Conservation (phyloP, 2,113 vertebrate species). For the Meriones unguiculatus region DNA sequence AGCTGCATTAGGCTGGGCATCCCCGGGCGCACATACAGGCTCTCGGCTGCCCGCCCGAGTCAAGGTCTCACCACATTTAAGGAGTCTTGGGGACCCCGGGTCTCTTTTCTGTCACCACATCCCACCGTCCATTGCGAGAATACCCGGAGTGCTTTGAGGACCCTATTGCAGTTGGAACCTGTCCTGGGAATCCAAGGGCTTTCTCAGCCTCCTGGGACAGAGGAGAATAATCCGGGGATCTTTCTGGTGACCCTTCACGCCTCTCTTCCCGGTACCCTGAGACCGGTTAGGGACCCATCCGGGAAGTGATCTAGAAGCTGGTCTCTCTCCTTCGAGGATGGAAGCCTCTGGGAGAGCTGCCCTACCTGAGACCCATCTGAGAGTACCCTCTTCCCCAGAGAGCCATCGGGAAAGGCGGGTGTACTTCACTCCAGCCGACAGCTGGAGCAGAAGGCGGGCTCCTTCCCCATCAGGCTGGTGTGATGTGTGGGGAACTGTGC, state of each 20-base stretch:
- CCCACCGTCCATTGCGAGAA: not conserved
- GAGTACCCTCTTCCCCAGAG: not conserved
- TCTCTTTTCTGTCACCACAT: not conserved
- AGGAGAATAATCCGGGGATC: slow-evolving; percentile 2
- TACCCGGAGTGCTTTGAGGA: not conserved
- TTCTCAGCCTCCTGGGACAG: not conserved
- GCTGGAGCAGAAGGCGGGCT: not conserved
- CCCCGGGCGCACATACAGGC: not conserved
- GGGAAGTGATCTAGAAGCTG: not conserved
- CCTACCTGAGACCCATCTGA: not conserved
- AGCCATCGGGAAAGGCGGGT: not conserved
- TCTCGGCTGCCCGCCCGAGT: not conserved
- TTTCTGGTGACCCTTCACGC: not conserved
- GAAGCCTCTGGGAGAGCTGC: not conserved
- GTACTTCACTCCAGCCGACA: not conserved
- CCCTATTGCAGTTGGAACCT: not conserved
- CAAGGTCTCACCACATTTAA: not conserved
- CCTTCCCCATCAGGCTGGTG: not conserved
- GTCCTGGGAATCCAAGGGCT: slow-evolving; percentile 21
- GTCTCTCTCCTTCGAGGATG: not conserved
- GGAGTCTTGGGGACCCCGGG: not conserved
- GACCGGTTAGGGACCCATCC: not conserved
- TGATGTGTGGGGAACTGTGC: not conserved
- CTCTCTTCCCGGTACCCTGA: not conserved
- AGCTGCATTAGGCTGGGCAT: not conserved